A percentile compares a stretch with the other conserved stretches of the same genome.
phyloP scores from a whole-genome alignment of 2,797 vertebrate species.

The Parambassis ranga region DNA sequence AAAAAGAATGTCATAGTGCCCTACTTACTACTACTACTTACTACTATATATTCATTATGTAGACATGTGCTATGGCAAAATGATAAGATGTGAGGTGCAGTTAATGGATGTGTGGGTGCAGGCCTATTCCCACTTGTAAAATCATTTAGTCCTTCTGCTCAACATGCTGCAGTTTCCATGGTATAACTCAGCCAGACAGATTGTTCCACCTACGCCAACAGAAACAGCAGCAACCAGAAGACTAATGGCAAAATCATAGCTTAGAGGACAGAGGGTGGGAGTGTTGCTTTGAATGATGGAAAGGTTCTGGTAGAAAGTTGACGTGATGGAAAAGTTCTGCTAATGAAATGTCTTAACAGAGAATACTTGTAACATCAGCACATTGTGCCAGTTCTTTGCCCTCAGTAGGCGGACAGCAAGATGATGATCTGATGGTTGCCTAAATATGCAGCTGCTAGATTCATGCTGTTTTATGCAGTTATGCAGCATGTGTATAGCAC shows the following conservation, averaged over 20 bases:
- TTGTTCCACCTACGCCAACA: constrained; percentile 30
- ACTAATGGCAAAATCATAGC: constrained; percentile 7
- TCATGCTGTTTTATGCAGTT: no score
- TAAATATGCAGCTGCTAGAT: no score
- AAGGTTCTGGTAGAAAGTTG: background rate
- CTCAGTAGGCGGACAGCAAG: no score
- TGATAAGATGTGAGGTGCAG: background rate
- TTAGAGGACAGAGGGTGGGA: background rate
- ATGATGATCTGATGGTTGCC: no score
- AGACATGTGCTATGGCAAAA: background rate
- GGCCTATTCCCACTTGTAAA: constrained; percentile 18
- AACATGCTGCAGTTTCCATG: constrained; percentile 49
- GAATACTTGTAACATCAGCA: no score
- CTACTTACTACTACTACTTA: no score
- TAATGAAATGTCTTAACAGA: background rate
- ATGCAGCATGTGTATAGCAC: no score
- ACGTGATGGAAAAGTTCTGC: background rate
- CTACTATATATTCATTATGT: background rate
- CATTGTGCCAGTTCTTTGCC: no score
- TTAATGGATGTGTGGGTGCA: constrained; percentile 22
- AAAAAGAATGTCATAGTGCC: no score
- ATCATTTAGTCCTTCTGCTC: constrained; percentile 3
- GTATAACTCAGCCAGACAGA: constrained; percentile 21
- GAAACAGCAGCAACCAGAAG: background rate
- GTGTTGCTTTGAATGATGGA: constrained; percentile 21